Percentiles rank a stretch among this genome's conserved stretches.
Evolutionary conservation across 2,888 invertebrate genomes (phyloP).

Genomic region (Sycophila texana): DNA sequence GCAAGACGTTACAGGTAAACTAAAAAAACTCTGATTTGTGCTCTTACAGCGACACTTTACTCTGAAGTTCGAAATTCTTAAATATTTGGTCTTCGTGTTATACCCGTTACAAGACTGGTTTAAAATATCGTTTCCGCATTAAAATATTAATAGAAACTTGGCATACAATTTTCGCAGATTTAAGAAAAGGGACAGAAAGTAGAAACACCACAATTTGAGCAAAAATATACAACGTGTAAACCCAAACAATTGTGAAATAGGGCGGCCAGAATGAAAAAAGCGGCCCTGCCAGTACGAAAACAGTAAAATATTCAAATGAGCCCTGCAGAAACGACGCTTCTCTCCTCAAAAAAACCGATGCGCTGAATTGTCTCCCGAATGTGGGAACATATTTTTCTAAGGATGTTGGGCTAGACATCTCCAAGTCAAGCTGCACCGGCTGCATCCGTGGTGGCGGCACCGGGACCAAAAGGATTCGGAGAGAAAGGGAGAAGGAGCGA

Average conservation of each 20-base stretch:
- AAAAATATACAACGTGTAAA: slow-evolving; percentile 32
- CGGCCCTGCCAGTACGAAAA: not conserved
- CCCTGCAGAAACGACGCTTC: slow-evolving; percentile 46
- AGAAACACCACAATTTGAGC: slow-evolving; percentile 9
- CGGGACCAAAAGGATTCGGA: slow-evolving; percentile 54
- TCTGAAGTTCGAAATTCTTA: no score
- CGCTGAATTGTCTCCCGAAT: slow-evolving; percentile 51
- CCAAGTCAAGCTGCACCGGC: slow-evolving; percentile 53
- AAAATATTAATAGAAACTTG: no score
- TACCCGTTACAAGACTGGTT: no score
- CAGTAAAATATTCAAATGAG: slow-evolving; percentile 50
- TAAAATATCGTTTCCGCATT: no score
- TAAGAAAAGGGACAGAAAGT: not conserved
- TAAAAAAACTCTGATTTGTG: no score
- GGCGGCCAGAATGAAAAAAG: slow-evolving; percentile 3
- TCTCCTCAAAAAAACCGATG: slow-evolving; percentile 45
- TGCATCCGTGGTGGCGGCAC: slow-evolving; percentile 31
- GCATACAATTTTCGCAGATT: no score
- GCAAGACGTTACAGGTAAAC: no score
- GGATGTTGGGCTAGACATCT: slow-evolving; percentile 46
- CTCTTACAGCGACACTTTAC: no score
- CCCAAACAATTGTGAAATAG: slow-evolving; percentile 21
- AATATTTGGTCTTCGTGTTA: no score
- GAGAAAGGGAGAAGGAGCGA: slow-evolving; percentile 48
- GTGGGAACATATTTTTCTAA: slow-evolving; percentile 57